A percentile compares a stretch with the other conserved stretches of the same genome.
These are phyloP conservation scores for Chymomyza amoena DNA, from an alignment of 2,888 invertebrate species.

Conservation along the genomic window DNA sequence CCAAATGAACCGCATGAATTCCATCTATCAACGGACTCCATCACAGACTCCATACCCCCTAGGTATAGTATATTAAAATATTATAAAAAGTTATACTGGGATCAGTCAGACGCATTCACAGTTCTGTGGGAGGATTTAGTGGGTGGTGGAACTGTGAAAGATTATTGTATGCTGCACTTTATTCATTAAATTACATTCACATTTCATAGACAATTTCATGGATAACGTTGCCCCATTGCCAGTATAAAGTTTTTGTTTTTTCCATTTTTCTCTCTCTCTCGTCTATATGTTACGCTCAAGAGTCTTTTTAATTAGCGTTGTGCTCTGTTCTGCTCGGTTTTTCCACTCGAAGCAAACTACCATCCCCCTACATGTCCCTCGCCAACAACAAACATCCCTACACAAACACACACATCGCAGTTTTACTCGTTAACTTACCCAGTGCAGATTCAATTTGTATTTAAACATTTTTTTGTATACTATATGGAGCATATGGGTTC, in stretches of 20 bases:
- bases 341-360: conserved; percentile 58
- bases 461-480: conserved; percentile 54
- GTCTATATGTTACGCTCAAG: conserved; percentile 46
- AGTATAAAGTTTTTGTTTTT: conserved; percentile 23
- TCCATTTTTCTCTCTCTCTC: not conserved
- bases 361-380: not conserved
- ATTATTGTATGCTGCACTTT: conserved; percentile 43
- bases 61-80: not conserved
- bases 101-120: not conserved
- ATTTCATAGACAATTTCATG: conserved; percentile 73
- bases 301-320: conserved; percentile 76
- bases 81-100: not conserved
- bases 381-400: not conserved
- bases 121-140: not conserved
- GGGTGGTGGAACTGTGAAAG: not conserved
- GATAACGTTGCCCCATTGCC: conserved; percentile 34
- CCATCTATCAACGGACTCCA: not conserved
- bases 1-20: conserved; percentile 66
- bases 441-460: conserved; percentile 64
- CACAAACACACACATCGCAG: not conserved
- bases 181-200: conserved; percentile 71
- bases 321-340: conserved; percentile 43
- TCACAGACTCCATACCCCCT: not conserved
- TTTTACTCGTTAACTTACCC: conserved; percentile 56
- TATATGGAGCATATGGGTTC: not conserved